Evolutionary conservation across 1,140 invertebrate genomes (phyloP).

Genomic region (Saxidomus purpurata): DNA sequence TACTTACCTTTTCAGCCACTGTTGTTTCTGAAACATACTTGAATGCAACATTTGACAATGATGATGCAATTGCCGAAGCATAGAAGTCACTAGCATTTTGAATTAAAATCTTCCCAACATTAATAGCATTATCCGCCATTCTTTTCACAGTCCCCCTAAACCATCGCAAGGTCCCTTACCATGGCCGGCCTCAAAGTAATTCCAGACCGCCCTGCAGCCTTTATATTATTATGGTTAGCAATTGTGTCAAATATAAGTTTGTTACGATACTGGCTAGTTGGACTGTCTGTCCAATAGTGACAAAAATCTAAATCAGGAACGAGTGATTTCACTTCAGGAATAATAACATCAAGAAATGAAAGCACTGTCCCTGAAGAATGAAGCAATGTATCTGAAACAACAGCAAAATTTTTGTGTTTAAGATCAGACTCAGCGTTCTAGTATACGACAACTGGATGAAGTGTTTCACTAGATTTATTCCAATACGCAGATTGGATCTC

Average conservation of each 20-base stretch:
- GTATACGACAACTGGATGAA: conserved; percentile 62
- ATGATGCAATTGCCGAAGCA: conserved; percentile 17
- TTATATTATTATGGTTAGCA: conserved; percentile 11
- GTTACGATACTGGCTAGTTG: conserved; percentile 60
- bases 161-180: conserved; percentile 18
- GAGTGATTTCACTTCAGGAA: conserved; percentile 20
- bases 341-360: conserved; percentile 43
- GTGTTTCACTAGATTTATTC: conserved; percentile 46
- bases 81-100: conserved; percentile 56
- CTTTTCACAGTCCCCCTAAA: conserved; percentile 54
- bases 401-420: conserved; percentile 52
- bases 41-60: conserved; percentile 5
- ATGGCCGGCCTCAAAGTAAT: conserved; percentile 31
- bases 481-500: conserved; percentile 66
- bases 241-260: conserved; percentile 45
- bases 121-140: conserved; percentile 58
- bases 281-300: conserved; percentile 66
- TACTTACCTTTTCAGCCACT: background rate
- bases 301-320: conserved; percentile 1
- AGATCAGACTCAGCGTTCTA: background rate
- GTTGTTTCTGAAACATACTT: conserved; percentile 11
- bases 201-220: background rate
- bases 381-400: conserved; percentile 44
- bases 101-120: conserved; percentile 16
- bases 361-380: conserved; percentile 51